Base-by-base conservation (phyloP, 1,140 invertebrate genomes). In the Drosophila dunni region DNA sequence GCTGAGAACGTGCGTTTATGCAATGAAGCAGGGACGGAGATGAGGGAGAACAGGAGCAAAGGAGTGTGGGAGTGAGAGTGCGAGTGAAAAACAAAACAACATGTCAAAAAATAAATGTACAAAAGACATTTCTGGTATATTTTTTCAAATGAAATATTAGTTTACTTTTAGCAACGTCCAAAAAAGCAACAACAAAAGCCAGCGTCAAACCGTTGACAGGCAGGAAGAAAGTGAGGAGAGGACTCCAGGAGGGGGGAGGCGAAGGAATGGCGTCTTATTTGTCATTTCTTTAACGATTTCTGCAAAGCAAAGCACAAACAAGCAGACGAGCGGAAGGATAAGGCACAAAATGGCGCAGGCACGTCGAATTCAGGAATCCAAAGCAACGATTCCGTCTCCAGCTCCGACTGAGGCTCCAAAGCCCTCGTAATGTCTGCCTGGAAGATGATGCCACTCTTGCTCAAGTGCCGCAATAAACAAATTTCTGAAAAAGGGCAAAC, bases 381-480 rank as follows among this genome's bases (percentile, higher is more conserved):
- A 79, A 29, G 24, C 24, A 29, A 29, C 24, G 24, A 29, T 73
- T 66, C 36, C 38, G n/a, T 20, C 29, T 24, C 45, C 45, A 36
- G 24, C 24, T 17, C 42, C 24, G 1, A 20, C 9, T 40, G 9
- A 11, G 9, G 9, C 38, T 40, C 11, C 15, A 46, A 33, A 68
- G 66, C 48, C 42, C 66, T 56, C 29, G 66, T 53, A 58, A 58
- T 64, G 60, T 62, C 50, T 63, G 72, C 57, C 57, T 69, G 57
- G 76, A 79, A 82, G 83, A 86, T 86, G 83, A 86, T 83, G 83
- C 83, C 83, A 86, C 83, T 86, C 88, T 75, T 76, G 77, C 75
- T 88, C 84, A 88, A 88, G 83, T 88, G 83, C 83, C 84, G 83
- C 83, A 88, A 88, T 88, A 88, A 88, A 88, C 83, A 88, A 88